phyloP scores from a whole-genome alignment of 2,113 vertebrate genomes.

The Pedetes capensis region DNA sequence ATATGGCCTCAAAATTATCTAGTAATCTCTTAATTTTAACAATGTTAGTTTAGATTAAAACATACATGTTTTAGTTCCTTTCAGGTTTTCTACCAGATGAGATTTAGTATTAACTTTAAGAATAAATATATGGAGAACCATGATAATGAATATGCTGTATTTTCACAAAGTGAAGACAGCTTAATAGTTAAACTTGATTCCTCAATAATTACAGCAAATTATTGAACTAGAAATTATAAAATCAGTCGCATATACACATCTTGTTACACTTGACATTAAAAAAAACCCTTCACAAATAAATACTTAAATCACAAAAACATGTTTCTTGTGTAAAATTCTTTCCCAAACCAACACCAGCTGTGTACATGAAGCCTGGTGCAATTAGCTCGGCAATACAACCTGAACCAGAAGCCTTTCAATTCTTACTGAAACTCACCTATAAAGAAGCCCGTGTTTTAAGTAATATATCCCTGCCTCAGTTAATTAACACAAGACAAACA shows the following conservation, averaged over 20 bases:
- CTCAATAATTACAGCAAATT: not conserved
- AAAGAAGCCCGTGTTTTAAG: conserved; percentile 1
- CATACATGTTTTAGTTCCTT: not conserved
- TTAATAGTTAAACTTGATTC: not conserved
- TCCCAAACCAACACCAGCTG: not conserved
- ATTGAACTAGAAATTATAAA: not conserved
- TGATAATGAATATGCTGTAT: not conserved
- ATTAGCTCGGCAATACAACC: not conserved
- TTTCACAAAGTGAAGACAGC: not conserved
- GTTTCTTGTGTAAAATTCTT: not conserved
- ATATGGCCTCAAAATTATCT: not conserved
- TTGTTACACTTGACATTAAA: not conserved
- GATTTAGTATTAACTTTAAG: conserved; percentile 11
- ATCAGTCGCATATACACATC: not conserved
- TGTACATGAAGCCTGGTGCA: not conserved
- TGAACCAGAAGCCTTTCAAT: not conserved
- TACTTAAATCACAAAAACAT: not conserved
- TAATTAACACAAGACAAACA: conserved; percentile 20
- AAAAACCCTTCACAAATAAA: conserved; percentile 33
- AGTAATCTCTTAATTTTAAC: not conserved
- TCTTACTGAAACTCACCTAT: not conserved
- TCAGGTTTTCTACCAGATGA: not conserved
- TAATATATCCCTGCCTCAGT: not conserved
- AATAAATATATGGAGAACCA: not conserved
- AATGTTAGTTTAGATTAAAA: not conserved